A percentile compares a stretch with the other conserved stretches of the same genome.
These are phyloP conservation scores for Sebastes itinus DNA, from an alignment of 2,797 vertebrate genomes.

Conservation along the genomic window DNA sequence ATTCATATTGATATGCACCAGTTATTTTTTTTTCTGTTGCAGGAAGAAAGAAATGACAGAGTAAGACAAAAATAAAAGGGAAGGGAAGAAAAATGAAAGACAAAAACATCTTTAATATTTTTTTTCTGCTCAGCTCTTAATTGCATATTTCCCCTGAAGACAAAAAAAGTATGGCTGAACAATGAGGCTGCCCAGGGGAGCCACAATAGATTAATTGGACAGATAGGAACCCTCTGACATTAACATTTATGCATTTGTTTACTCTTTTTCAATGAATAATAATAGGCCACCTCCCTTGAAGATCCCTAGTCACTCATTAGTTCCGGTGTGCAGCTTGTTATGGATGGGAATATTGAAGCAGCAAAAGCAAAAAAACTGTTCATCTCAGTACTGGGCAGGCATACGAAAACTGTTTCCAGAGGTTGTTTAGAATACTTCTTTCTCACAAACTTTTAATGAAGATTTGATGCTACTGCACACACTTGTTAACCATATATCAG, in stretches of 20 bases:
- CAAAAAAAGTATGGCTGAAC: constrained; percentile 68
- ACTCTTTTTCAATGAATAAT: constrained; percentile 81
- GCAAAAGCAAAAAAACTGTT: constrained; percentile 15
- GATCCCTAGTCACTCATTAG: constrained; percentile 78
- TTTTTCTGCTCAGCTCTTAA: constrained; percentile 55
- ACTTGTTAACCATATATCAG: neutral
- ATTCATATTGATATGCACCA: constrained; percentile 20
- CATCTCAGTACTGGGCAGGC: constrained; percentile 19
- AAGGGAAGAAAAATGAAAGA: constrained; percentile 40
- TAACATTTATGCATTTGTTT: constrained; percentile 81
- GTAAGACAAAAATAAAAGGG: constrained; percentile 26
- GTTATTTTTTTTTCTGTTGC: constrained; percentile 2
- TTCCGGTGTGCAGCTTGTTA: constrained; percentile 67
- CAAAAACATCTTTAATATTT: constrained; percentile 55
- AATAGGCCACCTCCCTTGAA: constrained; percentile 74
- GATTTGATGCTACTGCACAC: constrained; percentile 8
- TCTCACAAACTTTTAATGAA: constrained; percentile 42
- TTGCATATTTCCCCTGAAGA: constrained; percentile 73
- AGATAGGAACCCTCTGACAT: constrained; percentile 75
- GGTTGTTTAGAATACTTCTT: constrained; percentile 11
- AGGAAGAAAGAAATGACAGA: constrained; percentile 1
- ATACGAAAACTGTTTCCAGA: constrained; percentile 30
- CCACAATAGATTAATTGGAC: constrained; percentile 78
- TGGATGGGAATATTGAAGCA: constrained; percentile 68
- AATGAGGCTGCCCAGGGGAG: constrained; percentile 71